Percentiles rank a stretch among this genome's conserved stretches.
Conservation (phyloP, 1,140 invertebrate genomes). For the Platyscapa corneri region DNA sequence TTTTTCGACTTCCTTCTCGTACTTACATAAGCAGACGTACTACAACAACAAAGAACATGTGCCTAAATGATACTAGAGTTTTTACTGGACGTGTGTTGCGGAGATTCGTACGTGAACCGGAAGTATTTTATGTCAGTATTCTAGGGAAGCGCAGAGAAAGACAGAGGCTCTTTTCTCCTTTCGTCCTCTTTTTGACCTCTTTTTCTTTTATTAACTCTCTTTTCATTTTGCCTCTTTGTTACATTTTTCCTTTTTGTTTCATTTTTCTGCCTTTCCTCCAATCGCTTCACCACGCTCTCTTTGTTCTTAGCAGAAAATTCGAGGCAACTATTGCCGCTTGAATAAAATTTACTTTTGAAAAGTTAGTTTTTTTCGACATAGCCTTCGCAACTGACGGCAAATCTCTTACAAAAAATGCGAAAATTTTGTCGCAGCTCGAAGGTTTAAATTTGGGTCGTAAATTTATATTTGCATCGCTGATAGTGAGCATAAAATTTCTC, state of each 20-base stretch:
- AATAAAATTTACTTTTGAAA: constrained; percentile 37
- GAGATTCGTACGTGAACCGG: constrained; percentile 43
- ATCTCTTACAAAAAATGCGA: neutral
- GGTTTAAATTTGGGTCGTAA: too few species aligned
- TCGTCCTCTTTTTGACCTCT: neutral
- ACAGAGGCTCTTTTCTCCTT: neutral
- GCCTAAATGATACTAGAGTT: constrained; percentile 45
- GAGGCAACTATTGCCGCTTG: neutral
- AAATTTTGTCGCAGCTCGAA: too few species aligned
- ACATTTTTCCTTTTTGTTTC: neutral
- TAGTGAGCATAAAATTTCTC: too few species aligned
- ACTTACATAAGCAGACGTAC: neutral
- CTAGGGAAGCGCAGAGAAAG: neutral
- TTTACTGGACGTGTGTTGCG: neutral
- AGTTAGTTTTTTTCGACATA: constrained; percentile 25
- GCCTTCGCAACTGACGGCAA: constrained; percentile 27
- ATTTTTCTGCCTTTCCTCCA: neutral
- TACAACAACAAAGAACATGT: neutral
- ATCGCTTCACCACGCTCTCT: constrained; percentile 24
- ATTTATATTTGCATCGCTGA: too few species aligned
- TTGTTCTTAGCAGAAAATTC: constrained; percentile 16
- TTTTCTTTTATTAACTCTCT: neutral
- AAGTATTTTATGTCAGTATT: constrained; percentile 48
- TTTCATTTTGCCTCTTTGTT: neutral
- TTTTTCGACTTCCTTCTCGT: neutral